These are phyloP conservation scores for Cryptus viduatorius DNA, from an alignment of 2,888 invertebrate species.

Conservation along the genomic window DNA sequence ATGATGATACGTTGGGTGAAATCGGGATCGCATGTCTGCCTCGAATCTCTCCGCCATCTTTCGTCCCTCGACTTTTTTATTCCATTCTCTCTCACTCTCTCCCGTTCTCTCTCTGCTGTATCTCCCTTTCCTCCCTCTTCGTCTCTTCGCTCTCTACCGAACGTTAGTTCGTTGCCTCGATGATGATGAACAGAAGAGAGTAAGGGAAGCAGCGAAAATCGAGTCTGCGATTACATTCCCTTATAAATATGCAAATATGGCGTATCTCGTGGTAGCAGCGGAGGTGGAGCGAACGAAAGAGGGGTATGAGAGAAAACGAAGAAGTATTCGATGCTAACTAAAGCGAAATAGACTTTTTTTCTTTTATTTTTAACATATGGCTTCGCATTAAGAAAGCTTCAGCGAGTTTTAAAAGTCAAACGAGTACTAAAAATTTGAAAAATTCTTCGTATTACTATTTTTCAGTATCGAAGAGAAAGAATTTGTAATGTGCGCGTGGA, in stretches of 20 bases:
- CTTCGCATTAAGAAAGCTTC: background rate
- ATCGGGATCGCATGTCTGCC: constrained; percentile 84
- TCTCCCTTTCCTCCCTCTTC: constrained; percentile 36
- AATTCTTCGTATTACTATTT: background rate
- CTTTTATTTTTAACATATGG: background rate
- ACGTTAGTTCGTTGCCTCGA: constrained; percentile 41
- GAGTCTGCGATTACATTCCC: constrained; percentile 84
- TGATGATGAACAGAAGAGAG: constrained; percentile 61
- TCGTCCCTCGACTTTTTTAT: constrained; percentile 72
- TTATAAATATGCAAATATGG: constrained; percentile 85
- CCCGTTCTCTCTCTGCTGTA: constrained; percentile 30
- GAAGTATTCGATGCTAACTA: constrained; percentile 14
- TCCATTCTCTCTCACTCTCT: constrained; percentile 54
- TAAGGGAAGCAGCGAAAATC: constrained; percentile 81
- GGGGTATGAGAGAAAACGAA: constrained; percentile 30
- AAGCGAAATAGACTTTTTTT: constrained; percentile 1
- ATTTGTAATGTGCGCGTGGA: background rate
- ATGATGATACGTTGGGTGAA: constrained; percentile 77
- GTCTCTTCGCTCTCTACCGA: constrained; percentile 22
- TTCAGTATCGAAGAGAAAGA: background rate
- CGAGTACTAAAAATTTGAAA: background rate
- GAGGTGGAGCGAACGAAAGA: constrained; percentile 59
- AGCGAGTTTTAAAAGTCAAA: background rate
- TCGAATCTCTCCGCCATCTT: constrained; percentile 85
- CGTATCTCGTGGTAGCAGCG: constrained; percentile 76